phyloP scores from a whole-genome alignment of 2,113 vertebrate species.

The Notechis scutatus region DNA sequence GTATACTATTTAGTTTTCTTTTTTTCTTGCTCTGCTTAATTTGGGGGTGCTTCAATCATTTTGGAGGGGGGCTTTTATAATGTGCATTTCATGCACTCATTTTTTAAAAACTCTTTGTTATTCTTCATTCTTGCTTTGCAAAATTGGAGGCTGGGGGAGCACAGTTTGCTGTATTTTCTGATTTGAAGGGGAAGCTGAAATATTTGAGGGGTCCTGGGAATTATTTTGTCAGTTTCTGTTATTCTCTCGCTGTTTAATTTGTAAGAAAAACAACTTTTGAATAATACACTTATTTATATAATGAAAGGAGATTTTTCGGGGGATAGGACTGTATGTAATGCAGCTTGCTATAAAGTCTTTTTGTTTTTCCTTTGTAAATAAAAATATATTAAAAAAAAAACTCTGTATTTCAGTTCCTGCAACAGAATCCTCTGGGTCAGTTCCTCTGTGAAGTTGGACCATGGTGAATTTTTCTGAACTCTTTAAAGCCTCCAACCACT shows the following conservation, averaged over 20 bases:
- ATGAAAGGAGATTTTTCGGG: neutral
- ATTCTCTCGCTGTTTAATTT: neutral
- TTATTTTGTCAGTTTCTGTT: neutral
- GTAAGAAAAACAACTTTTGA: neutral
- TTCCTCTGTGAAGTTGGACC: neutral
- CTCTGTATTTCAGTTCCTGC: neutral
- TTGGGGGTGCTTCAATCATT: neutral
- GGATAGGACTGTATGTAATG: neutral
- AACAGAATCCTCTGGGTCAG: too few relatives aligned
- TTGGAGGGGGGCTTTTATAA: neutral
- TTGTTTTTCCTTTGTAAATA: neutral
- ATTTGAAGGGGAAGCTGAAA: neutral
- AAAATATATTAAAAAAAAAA: neutral
- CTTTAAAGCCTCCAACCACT: constrained; percentile 82
- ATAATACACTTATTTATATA: neutral
- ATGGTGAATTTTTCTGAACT: constrained; percentile 91
- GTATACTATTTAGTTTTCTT: too few relatives aligned
- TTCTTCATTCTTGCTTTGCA: neutral
- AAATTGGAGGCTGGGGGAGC: neutral
- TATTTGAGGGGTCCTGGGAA: neutral
- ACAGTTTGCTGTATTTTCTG: neutral
- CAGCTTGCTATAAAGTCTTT: neutral
- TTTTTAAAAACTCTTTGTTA: neutral
- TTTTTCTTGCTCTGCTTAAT: neutral
- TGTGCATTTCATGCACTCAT: neutral